Evolutionary conservation across 2,113 vertebrate genomes (phyloP).

Genomic region (Myanophis thanlyinensis): DNA sequence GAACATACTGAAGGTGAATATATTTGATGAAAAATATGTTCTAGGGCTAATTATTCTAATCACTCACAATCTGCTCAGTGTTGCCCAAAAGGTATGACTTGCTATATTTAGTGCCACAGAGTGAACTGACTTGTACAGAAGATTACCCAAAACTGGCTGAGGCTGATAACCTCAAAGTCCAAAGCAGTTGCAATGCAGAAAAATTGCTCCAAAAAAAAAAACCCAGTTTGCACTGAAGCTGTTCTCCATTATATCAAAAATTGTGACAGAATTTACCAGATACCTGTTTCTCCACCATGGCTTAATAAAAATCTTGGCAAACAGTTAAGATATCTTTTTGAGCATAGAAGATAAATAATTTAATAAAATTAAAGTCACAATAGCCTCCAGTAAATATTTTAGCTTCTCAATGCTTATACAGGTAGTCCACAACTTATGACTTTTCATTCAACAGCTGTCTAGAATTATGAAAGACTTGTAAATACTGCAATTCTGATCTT

Average conservation of each 20-base stretch:
- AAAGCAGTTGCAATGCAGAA: background rate
- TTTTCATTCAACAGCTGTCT: background rate
- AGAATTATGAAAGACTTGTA: background rate
- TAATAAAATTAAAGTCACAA: background rate
- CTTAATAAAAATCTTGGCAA: background rate
- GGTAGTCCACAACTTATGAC: background rate
- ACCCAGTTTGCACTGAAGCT: background rate
- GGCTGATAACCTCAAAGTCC: background rate
- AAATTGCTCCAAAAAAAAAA: background rate
- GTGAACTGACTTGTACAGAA: background rate
- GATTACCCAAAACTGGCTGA: background rate
- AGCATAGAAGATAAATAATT: background rate
- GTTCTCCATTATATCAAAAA: background rate
- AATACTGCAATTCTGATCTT: background rate
- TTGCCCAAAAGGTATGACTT: background rate
- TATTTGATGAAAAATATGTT: background rate
- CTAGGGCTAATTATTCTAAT: background rate
- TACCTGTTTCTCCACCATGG: background rate
- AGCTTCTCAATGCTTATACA: background rate
- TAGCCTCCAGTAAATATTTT: background rate
- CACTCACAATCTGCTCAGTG: background rate
- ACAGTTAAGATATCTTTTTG: background rate
- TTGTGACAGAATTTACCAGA: background rate
- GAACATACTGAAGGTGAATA: background rate
- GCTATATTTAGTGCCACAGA: background rate